phyloP scores from a whole-genome alignment of 2,888 invertebrate genomes.

The Cynaeus angustus region DNA sequence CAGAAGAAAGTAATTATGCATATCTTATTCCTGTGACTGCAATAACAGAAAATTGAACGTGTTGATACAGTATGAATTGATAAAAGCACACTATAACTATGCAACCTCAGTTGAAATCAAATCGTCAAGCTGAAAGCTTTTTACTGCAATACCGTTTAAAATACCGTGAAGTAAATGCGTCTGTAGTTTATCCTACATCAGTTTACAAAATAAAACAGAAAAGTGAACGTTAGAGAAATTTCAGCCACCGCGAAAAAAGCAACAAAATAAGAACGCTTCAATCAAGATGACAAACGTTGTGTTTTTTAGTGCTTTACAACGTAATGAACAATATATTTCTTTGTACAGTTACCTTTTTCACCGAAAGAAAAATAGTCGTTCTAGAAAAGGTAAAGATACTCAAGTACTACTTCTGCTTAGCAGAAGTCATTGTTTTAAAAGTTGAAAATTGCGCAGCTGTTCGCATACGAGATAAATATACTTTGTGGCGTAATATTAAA shows the following conservation, averaged over 20 bases:
- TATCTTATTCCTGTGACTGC: too few relatives aligned
- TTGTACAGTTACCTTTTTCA: neutral
- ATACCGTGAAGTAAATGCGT: slow-evolving; percentile 22
- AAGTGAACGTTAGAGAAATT: slow-evolving; percentile 10
- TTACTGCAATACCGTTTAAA: neutral
- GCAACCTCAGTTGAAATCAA: neutral
- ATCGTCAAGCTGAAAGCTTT: neutral
- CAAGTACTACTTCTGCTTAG: too few relatives aligned
- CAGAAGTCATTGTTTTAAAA: too few relatives aligned
- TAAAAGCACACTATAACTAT: too few relatives aligned
- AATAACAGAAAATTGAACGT: too few relatives aligned
- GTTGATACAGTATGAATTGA: too few relatives aligned
- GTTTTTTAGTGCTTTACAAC: slow-evolving; percentile 20
- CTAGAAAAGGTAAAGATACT: too few relatives aligned
- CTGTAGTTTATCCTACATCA: slow-evolving; percentile 9
- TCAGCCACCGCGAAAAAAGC: neutral
- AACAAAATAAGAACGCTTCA: slow-evolving; percentile 22
- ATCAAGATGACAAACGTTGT: slow-evolving; percentile 35
- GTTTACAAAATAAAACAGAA: slow-evolving; percentile 24
- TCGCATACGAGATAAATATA: neutral
- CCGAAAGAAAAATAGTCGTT: neutral
- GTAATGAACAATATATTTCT: slow-evolving; percentile 7
- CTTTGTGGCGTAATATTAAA: slow-evolving; percentile 1
- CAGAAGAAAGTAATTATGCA: neutral
- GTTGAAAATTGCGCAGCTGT: too few relatives aligned